A percentile compares a stretch with the other conserved stretches of the same genome.
Conservation (phyloP, 2,888 invertebrate genomes). For the Isotomurus palustris region DNA sequence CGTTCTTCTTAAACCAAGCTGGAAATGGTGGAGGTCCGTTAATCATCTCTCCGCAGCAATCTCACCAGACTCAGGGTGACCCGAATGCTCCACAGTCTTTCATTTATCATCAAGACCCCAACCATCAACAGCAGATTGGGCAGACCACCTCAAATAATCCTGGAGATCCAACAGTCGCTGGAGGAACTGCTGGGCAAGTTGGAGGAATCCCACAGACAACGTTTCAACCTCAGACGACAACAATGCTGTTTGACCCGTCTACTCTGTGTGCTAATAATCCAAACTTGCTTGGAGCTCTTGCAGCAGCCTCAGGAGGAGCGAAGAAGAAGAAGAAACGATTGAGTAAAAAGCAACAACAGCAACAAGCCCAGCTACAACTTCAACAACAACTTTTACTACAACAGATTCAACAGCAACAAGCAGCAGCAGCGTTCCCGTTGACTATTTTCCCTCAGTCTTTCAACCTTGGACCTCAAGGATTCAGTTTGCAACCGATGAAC, state of each 20-base stretch:
- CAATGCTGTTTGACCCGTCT: slow-evolving; percentile 44
- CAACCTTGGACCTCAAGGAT: slow-evolving; percentile 42
- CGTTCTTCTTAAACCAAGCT: slow-evolving; percentile 41
- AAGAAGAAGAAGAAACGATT: slow-evolving; percentile 44
- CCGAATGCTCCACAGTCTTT: slow-evolving; percentile 37
- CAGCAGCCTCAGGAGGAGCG: slow-evolving; percentile 22
- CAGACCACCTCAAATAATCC: slow-evolving; percentile 21
- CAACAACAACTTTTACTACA: slow-evolving; percentile 45
- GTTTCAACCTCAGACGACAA: slow-evolving; percentile 32
- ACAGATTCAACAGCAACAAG: slow-evolving; percentile 46
- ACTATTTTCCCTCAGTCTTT: slow-evolving; percentile 46
- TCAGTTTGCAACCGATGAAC: slow-evolving; percentile 45
- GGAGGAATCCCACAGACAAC: slow-evolving; percentile 36
- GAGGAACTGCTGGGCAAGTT: too few relatives aligned
- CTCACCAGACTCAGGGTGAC: slow-evolving; percentile 20
- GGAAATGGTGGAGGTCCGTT: slow-evolving; percentile 36
- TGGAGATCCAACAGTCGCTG: slow-evolving; percentile 15
- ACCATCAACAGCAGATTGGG: slow-evolving; percentile 31
- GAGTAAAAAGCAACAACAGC: slow-evolving; percentile 48
- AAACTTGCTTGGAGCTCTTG: slow-evolving; percentile 14
- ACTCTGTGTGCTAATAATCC: slow-evolving; percentile 34
- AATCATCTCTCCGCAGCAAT: slow-evolving; percentile 37
- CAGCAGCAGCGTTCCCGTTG: slow-evolving; percentile 31
- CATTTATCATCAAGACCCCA: slow-evolving; percentile 37
- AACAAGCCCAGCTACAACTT: slow-evolving; percentile 48